phyloP scores from a whole-genome alignment of 2,888 invertebrate genomes.

The Nomada fabriciana region DNA sequence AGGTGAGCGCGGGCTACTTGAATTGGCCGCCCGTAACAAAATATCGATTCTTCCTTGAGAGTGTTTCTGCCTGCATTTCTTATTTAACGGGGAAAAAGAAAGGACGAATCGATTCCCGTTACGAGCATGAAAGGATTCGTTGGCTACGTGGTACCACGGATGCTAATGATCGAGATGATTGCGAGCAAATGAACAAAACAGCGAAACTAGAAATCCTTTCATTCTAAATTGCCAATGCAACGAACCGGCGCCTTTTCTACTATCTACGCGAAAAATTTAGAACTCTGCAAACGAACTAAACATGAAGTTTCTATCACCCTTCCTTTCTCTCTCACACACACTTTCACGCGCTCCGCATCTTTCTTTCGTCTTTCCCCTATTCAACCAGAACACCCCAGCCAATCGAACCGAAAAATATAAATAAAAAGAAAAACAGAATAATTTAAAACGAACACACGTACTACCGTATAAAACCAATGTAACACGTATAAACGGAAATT shows the following conservation, averaged over 20 bases:
- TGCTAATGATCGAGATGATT: slow-evolving; percentile 23
- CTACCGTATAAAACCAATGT: slow-evolving; percentile 74
- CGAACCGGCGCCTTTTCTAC: slow-evolving; percentile 64
- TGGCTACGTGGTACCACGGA: slow-evolving; percentile 19
- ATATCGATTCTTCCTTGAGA: neutral
- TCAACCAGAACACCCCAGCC: slow-evolving; percentile 47
- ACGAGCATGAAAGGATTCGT: slow-evolving; percentile 53
- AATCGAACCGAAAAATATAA: slow-evolving; percentile 44
- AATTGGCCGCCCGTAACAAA: slow-evolving; percentile 51
- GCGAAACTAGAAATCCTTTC: slow-evolving; percentile 57
- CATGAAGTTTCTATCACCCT: slow-evolving; percentile 56
- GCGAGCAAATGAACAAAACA: slow-evolving; percentile 26
- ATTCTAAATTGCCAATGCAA: slow-evolving; percentile 52
- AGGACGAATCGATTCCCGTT: slow-evolving; percentile 28
- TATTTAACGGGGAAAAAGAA: neutral
- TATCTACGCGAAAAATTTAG: slow-evolving; percentile 62
- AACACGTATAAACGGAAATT: slow-evolving; percentile 62
- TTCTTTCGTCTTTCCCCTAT: slow-evolving; percentile 20
- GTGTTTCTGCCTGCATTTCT: too few species aligned
- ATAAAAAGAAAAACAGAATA: slow-evolving; percentile 13
- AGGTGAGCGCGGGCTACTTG: slow-evolving; percentile 37
- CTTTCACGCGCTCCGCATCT: slow-evolving; percentile 21
- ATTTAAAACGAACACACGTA: slow-evolving; percentile 71
- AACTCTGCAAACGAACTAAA: slow-evolving; percentile 67
- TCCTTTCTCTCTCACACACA: slow-evolving; percentile 18